phyloP scores from a whole-genome alignment of 2,113 vertebrate genomes.

The Neopipo cinnamomea region DNA sequence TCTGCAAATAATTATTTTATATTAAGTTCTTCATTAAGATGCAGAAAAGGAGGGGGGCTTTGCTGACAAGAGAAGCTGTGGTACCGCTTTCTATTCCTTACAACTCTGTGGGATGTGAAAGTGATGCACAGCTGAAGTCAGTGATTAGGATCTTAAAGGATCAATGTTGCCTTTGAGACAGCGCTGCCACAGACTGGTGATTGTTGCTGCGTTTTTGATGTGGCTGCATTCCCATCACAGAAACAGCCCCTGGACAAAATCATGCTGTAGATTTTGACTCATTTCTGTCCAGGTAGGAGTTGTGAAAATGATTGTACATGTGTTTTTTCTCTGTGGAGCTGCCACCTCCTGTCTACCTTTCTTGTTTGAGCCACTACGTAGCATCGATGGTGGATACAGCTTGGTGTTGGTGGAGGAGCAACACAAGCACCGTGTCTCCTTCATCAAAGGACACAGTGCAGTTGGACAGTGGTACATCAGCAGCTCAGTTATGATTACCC shows the following conservation, averaged over 20 bases:
- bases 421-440: background rate
- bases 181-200: background rate
- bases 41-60: background rate
- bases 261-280: background rate
- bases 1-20: conserved; percentile 33
- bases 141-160: background rate
- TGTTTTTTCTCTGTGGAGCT: background rate
- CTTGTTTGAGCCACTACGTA: background rate
- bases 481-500: background rate
- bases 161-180: background rate
- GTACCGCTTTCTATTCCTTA: background rate
- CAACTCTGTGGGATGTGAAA: conserved; percentile 16
- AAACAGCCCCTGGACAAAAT: background rate
- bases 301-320: background rate
- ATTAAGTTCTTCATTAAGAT: conserved; percentile 49
- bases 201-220: background rate
- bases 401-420: background rate
- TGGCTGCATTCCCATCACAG: background rate
- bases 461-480: background rate
- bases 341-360: background rate
- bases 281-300: background rate
- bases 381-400: accelerated
- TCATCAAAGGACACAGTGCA: background rate
- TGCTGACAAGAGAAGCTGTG: background rate
- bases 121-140: background rate